Conservation (phyloP, 2,797 vertebrate species). For the Natrix natrix region DNA sequence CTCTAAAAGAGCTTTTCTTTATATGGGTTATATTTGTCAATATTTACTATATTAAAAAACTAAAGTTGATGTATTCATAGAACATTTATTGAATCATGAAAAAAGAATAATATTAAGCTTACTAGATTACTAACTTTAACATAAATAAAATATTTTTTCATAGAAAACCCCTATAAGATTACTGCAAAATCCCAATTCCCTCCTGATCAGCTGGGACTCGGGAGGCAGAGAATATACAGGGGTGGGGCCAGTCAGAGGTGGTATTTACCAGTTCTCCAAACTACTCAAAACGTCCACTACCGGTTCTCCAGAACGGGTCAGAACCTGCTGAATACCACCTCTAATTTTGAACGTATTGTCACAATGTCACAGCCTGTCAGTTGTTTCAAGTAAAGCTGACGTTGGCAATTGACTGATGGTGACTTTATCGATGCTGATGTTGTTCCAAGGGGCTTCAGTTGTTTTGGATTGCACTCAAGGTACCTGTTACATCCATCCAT, state of each 20-base stretch:
- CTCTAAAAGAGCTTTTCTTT: background rate
- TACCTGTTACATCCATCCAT: background rate
- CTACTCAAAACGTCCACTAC: no score
- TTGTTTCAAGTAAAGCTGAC: background rate
- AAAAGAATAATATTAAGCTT: background rate
- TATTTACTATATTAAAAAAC: background rate
- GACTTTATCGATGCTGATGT: background rate
- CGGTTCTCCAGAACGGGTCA: no score
- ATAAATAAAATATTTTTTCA: background rate
- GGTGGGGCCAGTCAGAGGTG: no score
- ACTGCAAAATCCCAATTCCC: no score
- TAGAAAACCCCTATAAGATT: background rate
- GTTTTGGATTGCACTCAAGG: background rate
- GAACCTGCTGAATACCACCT: no score
- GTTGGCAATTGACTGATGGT: background rate
- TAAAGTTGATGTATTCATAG: background rate
- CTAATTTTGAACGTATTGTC: background rate
- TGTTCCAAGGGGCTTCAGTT: background rate
- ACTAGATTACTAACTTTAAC: background rate
- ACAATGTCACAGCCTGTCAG: background rate
- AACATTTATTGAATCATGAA: background rate
- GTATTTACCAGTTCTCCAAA: no score
- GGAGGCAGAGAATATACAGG: no score
- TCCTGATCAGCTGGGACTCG: no score
- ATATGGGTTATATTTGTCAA: background rate